These are phyloP conservation scores for Xylota segnis DNA, from an alignment of 2,888 invertebrate genomes.

Conservation along the genomic window DNA sequence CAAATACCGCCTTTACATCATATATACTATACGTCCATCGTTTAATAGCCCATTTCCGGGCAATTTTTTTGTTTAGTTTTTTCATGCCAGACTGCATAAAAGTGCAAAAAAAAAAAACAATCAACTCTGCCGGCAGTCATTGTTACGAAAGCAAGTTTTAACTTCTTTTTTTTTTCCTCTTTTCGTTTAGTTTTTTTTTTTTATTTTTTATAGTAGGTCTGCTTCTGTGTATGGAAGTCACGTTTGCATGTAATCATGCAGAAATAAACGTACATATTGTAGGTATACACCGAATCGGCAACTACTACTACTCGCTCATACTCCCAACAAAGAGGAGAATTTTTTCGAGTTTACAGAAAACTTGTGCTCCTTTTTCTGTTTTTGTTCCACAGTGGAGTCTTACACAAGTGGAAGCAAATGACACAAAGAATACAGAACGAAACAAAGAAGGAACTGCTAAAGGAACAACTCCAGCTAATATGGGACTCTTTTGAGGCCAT, in stretches of 20 bases:
- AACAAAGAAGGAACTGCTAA: constrained; percentile 37
- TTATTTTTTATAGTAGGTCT: not conserved
- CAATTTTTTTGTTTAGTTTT: constrained; percentile 31
- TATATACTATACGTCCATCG: constrained; percentile 46
- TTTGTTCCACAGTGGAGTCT: constrained; percentile 8
- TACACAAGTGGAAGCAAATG: constrained; percentile 57
- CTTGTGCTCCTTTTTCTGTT: constrained; percentile 70
- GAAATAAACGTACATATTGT: constrained; percentile 33
- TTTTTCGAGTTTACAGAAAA: constrained; percentile 50
- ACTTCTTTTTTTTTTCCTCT: constrained; percentile 24
- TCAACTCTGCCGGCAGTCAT: constrained; percentile 55
- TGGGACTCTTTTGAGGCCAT: constrained; percentile 29
- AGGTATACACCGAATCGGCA: constrained; percentile 5
- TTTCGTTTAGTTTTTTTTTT: not conserved
- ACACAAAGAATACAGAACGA: constrained; percentile 48
- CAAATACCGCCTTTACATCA: constrained; percentile 13
- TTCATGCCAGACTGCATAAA: constrained; percentile 47
- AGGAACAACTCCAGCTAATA: constrained; percentile 50
- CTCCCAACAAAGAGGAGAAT: constrained; percentile 60
- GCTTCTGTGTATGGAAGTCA: constrained; percentile 46
- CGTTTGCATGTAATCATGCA: constrained; percentile 69
- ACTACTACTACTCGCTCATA: constrained; percentile 57
- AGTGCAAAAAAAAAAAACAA: constrained; percentile 43
- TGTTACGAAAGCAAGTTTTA: constrained; percentile 57
- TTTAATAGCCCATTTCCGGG: constrained; percentile 68